Evolutionary conservation across 2,797 vertebrate genomes (phyloP).

Genomic region (Sciurus vulgaris): DNA sequence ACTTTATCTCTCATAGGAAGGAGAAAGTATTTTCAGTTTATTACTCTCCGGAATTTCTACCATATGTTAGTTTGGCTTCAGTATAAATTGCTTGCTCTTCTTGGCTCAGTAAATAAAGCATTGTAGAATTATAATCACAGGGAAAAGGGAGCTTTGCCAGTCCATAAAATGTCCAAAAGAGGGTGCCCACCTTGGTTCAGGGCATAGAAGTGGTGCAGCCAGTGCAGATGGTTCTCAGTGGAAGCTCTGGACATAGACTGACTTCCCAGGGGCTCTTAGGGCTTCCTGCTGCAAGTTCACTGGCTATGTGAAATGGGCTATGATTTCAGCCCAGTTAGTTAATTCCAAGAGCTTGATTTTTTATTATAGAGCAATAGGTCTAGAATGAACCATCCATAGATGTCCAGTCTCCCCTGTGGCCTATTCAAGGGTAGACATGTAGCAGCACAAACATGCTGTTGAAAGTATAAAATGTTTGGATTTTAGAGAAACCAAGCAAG

Average conservation of each 20-base stretch:
- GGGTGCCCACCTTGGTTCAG: neutral
- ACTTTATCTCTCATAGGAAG: neutral
- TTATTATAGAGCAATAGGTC: neutral
- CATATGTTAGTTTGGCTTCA: slow-evolving; percentile 6
- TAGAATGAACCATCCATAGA: neutral
- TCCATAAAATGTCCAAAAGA: neutral
- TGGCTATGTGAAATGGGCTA: neutral
- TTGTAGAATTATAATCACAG: neutral
- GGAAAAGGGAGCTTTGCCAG: neutral
- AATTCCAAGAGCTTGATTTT: neutral
- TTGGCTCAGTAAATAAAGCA: slow-evolving; percentile 8
- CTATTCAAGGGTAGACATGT: neutral
- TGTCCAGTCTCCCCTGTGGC: neutral
- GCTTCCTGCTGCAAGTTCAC: neutral
- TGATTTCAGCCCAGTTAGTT: neutral
- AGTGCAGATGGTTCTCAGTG: neutral
- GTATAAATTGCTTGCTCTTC: neutral
- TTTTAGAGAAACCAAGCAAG: neutral
- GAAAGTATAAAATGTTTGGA: neutral
- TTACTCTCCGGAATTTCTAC: slow-evolving; percentile 25
- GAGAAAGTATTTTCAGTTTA: neutral
- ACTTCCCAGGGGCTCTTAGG: neutral
- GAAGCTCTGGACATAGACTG: neutral
- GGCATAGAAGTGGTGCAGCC: neutral
- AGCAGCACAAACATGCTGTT: neutral